These are phyloP conservation scores for Leucophenga montana DNA, from an alignment of 2,888 invertebrate species.

Conservation along the genomic window DNA sequence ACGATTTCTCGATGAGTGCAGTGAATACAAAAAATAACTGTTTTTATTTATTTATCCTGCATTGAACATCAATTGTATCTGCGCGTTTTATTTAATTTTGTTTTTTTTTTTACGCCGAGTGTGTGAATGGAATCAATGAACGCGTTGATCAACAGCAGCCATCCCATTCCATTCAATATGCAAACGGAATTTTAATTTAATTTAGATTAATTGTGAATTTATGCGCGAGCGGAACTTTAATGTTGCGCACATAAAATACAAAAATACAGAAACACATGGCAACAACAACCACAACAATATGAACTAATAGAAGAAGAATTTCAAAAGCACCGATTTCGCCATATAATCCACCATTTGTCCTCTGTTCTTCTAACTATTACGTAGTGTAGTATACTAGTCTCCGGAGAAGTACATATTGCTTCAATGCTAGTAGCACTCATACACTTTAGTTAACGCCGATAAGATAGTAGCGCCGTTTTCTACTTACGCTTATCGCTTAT, in stretches of 20 bases:
- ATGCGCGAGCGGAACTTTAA: constrained; percentile 32
- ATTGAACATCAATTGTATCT: constrained; percentile 11
- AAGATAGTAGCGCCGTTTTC: no score
- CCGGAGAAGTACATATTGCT: background rate
- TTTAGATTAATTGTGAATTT: constrained; percentile 32
- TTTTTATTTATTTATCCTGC: constrained; percentile 24
- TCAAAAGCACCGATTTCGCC: background rate
- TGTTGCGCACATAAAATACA: constrained; percentile 37
- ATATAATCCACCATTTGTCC: background rate
- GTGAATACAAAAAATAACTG: constrained; percentile 22
- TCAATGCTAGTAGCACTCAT: no score
- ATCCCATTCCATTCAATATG: no score
- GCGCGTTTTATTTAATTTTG: no score
- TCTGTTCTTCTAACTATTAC: background rate
- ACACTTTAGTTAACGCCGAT: no score
- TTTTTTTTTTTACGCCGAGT: no score
- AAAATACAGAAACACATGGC: constrained; percentile 3
- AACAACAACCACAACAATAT: background rate
- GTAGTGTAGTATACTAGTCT: background rate
- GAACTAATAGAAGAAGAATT: background rate
- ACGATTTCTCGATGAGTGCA: constrained; percentile 2
- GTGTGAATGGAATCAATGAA: constrained; percentile 11
- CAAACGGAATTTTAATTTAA: constrained; percentile 36
- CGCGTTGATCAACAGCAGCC: background rate
- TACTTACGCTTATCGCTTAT: no score